Evolutionary conservation across 2,888 invertebrate species (phyloP).

Genomic region (Lepidochrysops patricia): DNA sequence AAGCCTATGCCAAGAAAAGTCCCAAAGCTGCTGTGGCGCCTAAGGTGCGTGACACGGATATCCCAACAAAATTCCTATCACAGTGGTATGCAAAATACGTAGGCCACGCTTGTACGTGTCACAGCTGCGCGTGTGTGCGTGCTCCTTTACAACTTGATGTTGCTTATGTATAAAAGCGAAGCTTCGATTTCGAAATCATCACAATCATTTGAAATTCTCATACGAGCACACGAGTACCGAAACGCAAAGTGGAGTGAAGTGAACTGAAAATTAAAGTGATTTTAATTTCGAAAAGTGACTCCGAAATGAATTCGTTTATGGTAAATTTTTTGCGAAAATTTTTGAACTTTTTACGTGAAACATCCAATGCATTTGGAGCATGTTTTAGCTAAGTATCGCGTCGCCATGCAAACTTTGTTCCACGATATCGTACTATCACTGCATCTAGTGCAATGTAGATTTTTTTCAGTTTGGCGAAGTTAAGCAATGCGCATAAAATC

Average conservation of each 20-base stretch:
- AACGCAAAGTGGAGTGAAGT: conserved; percentile 50
- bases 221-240: conserved; percentile 60
- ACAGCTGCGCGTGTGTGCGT: conserved; percentile 29
- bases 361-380: background rate
- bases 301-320: conserved; percentile 52
- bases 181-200: conserved; percentile 71
- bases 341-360: conserved; percentile 13
- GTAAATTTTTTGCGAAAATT: conserved; percentile 30
- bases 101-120: conserved; percentile 34
- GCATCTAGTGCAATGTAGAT: too few species aligned
- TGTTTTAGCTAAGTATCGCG: background rate
- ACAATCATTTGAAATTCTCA: conserved; percentile 66
- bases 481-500: too few species aligned
- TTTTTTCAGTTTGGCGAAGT: too few species aligned
- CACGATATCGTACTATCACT: too few species aligned
- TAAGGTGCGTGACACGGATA: conserved; percentile 41
- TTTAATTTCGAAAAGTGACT: conserved; percentile 35
- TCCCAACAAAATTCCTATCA: conserved; percentile 48
- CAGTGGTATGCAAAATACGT: conserved; percentile 57
- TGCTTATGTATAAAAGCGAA: conserved; percentile 70
- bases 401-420: background rate
- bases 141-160: conserved; percentile 58
- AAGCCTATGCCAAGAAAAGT: conserved; percentile 2
- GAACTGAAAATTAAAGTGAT: conserved; percentile 37
- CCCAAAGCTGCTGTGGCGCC: background rate